Evolutionary conservation across 2,888 invertebrate species (phyloP).

Genomic region (Tubiluchus corallicola): DNA sequence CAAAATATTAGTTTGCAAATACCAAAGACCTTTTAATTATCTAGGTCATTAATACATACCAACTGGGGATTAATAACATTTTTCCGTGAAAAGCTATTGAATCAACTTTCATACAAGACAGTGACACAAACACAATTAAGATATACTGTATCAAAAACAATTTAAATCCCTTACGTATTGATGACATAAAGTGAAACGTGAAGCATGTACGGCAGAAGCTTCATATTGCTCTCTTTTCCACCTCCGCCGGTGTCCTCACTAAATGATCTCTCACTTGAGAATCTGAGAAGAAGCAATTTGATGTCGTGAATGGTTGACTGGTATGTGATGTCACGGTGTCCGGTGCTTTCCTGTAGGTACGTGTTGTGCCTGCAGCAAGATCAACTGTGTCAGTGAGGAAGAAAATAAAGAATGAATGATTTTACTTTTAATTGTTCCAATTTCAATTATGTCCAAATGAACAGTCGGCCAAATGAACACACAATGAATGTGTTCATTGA

Average conservation of each 20-base stretch:
- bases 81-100: slow-evolving; percentile 4
- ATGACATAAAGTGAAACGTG: slow-evolving; percentile 87
- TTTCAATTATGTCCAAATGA: slow-evolving; percentile 66
- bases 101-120: no score
- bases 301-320: slow-evolving; percentile 67
- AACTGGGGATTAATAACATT: not conserved
- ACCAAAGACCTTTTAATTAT: slow-evolving; percentile 17
- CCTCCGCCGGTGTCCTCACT: slow-evolving; percentile 83
- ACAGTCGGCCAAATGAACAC: slow-evolving; percentile 75
- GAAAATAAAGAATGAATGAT: no score
- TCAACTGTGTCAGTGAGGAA: no score
- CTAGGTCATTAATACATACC: slow-evolving; percentile 39
- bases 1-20: slow-evolving; percentile 1
- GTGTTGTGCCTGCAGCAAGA: slow-evolving; percentile 36
- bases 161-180: slow-evolving; percentile 29
- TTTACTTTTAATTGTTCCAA: no score
- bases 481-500: no score
- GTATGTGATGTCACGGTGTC: slow-evolving; percentile 30
- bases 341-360: slow-evolving; percentile 33
- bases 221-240: slow-evolving; percentile 51
- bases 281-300: slow-evolving; percentile 65
- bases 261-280: slow-evolving; percentile 84
- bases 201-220: slow-evolving; percentile 76
- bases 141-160: no score
- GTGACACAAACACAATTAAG: no score